Base-by-base conservation (phyloP, 1,140 invertebrate species). In the Brachionus rubens region DNA sequence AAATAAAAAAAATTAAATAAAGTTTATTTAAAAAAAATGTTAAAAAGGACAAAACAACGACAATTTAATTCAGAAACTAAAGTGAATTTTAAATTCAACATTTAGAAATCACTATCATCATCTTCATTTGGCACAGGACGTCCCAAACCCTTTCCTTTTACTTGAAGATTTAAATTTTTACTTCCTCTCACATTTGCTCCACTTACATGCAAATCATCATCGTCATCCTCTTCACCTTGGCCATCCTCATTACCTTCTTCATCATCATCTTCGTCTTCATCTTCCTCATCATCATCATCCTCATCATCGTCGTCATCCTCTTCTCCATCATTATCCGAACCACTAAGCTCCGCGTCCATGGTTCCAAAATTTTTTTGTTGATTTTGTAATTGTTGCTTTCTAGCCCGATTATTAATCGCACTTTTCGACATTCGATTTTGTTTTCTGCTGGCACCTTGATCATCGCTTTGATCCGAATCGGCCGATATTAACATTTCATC, bases 261-360 rank as follows among this genome's bases (percentile, higher is more conserved):
- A 4, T 77, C 67, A 1, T 77, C 68, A 3, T 77, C 68, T 1
- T 76, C 50, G 2, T 76, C 68, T 3, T 77, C 68, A 14, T 77
- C 68, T 3, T 77, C 68, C 6, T 77, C 68, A 41, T 75, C 72
- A 0, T 75, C 72, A 2, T 75, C 70, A 24, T 75, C 70, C n/a
- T 75, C 70, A 14, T 75, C 72, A 12, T 75, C 72, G 14, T 56
- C 50, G 3, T 77, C 70, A 33, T 76, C 54, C 24, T 77, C 70
- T 26, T 77, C 70, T 3, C 77, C 54, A 26, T 77, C 67, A 72
- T 48, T 40, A 14, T 56, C 48, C 16, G 21, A 28, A 24, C 24
- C 72, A 47, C 6, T 75, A 40, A 54, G 26, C 16, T 75, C 72
- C 19, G 48, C 48, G 33, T 75, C 40, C 48, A 54, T 75, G 7